Conservation (phyloP, 1,140 invertebrate species). For the Euglossa dilemma region DNA sequence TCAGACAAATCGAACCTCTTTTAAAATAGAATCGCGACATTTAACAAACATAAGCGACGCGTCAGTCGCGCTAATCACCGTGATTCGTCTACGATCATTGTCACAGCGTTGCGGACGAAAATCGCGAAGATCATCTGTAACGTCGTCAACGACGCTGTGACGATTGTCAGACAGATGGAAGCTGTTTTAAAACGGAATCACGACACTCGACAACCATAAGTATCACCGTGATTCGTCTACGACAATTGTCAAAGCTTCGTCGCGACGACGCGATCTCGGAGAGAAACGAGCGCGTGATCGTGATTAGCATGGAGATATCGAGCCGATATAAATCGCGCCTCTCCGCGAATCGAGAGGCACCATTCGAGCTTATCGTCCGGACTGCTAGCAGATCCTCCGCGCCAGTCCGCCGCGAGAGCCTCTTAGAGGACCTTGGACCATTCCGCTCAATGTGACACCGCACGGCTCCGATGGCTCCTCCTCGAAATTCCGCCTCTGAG, state of each 20-base stretch:
- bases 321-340: conserved; percentile 21
- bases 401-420: conserved; percentile 2
- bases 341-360: conserved; percentile 15
- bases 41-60: no score
- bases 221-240: background rate
- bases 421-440: conserved; percentile 65
- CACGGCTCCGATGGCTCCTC: conserved; percentile 18
- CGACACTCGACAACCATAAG: no score
- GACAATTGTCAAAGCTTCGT: no score
- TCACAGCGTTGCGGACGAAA: no score
- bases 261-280: background rate
- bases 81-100: no score
- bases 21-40: no score
- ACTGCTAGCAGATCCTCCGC: conserved; percentile 51
- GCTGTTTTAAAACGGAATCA: no score
- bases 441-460: conserved; percentile 42
- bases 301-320: background rate
- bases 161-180: no score
- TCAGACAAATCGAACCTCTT: no score
- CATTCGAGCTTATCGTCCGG: conserved; percentile 65
- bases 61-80: no score
- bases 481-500: background rate
- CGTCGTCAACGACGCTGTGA: background rate
- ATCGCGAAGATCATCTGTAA: no score
- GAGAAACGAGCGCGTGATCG: background rate